Conservation (phyloP, 2,113 vertebrate genomes). For the Pheucticus melanocephalus region DNA sequence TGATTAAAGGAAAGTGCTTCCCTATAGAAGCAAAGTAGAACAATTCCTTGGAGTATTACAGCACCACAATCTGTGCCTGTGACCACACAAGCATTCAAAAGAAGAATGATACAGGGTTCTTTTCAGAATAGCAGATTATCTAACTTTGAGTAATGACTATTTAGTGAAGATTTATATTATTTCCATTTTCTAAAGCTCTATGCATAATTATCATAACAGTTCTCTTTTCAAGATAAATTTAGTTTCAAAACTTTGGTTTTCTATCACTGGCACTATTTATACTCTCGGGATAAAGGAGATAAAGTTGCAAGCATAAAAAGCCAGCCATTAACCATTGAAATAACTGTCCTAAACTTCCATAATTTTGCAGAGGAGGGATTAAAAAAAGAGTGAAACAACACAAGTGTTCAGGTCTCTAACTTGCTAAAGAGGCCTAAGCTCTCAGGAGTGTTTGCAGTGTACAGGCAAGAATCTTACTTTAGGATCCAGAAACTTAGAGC, state of each 20-base stretch:
- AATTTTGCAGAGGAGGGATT: background rate
- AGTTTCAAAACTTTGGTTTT: background rate
- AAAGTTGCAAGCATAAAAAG: background rate
- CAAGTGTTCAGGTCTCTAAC: background rate
- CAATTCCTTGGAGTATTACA: constrained; percentile 35
- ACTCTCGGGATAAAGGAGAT: background rate
- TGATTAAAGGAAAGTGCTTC: constrained; percentile 66
- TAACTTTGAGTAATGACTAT: background rate
- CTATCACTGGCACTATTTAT: background rate
- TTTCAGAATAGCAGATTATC: background rate
- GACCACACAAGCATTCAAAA: background rate
- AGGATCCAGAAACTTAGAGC: constrained; percentile 41
- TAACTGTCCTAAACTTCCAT: background rate
- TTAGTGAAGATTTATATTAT: background rate
- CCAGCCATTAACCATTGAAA: background rate
- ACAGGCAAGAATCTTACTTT: background rate
- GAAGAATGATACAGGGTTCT: background rate
- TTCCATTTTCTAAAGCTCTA: background rate
- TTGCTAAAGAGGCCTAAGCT: background rate
- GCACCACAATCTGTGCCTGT: background rate
- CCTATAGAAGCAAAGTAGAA: constrained; percentile 51
- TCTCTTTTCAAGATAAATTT: background rate
- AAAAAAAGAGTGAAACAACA: background rate
- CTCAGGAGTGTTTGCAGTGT: background rate
- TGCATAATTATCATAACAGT: background rate